A percentile compares a stretch with the other conserved stretches of the same genome.
Evolutionary conservation across 2,888 invertebrate species (phyloP).

Genomic region (Heteropelma amictum): DNA sequence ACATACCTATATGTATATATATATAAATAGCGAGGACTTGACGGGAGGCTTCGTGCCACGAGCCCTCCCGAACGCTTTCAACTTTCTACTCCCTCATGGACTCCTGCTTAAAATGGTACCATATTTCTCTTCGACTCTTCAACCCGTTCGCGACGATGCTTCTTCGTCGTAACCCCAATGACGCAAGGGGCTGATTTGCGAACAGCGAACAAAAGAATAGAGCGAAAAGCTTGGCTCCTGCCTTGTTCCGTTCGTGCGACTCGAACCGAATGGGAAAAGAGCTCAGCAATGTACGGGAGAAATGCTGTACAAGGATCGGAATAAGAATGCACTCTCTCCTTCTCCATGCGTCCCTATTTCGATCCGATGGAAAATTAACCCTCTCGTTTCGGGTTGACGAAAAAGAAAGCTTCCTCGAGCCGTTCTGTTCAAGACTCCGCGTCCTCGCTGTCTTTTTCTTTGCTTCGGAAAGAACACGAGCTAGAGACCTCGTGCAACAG

Average conservation of each 20-base stretch:
- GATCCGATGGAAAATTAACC: conserved; percentile 63
- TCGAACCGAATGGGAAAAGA: too few species aligned
- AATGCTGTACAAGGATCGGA: not conserved
- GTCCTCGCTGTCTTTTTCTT: not conserved
- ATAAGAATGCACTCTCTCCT: conserved; percentile 36
- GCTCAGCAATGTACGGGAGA: not conserved
- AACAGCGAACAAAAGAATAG: conserved; percentile 35
- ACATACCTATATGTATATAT: too few species aligned
- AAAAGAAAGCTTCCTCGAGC: not conserved
- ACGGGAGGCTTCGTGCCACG: not conserved
- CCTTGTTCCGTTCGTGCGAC: not conserved
- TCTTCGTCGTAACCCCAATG: conserved; percentile 29
- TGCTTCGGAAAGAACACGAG: not conserved
- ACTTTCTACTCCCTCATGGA: conserved; percentile 53
- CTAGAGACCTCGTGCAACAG: not conserved
- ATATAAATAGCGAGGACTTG: not conserved
- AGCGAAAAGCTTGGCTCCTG: not conserved
- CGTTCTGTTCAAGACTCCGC: not conserved
- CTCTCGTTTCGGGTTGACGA: conserved; percentile 64
- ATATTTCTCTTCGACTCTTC: conserved; percentile 67
- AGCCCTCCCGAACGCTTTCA: conserved; percentile 14
- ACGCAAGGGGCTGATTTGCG: conserved; percentile 27
- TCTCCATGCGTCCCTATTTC: conserved; percentile 62
- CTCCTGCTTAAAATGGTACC: conserved; percentile 67
- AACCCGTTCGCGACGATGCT: conserved; percentile 65